Evolutionary conservation across 2,113 vertebrate genomes (phyloP), one percentile per base, ranked within the genome.

Genomic region (Manacus vitellinus): DNA sequence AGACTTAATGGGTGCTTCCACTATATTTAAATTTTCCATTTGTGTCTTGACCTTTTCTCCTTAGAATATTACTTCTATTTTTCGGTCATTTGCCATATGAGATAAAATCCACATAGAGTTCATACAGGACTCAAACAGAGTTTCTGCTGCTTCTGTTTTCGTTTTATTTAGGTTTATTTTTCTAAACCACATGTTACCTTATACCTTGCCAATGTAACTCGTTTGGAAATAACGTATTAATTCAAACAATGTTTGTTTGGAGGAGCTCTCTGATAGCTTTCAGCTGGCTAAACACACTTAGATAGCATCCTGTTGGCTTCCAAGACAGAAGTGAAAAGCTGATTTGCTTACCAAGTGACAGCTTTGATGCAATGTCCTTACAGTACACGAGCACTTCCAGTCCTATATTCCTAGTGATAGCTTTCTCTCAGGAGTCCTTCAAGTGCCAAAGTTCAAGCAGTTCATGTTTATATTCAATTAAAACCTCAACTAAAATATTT

Each of bases 161-260:
- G 71, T 96, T 95, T 94, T 94, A 90, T 97, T 96, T 91, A 88
- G 83, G 94, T 91, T 96, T 96, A 96, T 96, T 97, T 97, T 96
- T 95, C 88, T 95, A 95, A 94, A 96, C 94, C 95, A 94, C 92
- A 91, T 80, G 92, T 86, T 94, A 95, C 96, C 77, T 74, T 94
- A 92, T 68, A 95, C 56, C 73, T 96, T 94, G 96, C 96, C 96
- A 96, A 87, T 90, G 86, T 93, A 94, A 95, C 76, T 94, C 80
- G 0, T 94, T 94, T 96, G 96, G 88, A 96, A 96, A 96, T 94
- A 96, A 94, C 8, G 20, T 90, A 96, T 96, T 96, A 96, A 97
- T 96, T 96, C 94, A 97, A 96, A 92, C 80, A 94, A 52, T 66
- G 86, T 96, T 97, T 96, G 94, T 96, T 94, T 94, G 88, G 56